Base-by-base conservation (phyloP, 2,888 invertebrate species). In the Drosophila paramelanica region DNA sequence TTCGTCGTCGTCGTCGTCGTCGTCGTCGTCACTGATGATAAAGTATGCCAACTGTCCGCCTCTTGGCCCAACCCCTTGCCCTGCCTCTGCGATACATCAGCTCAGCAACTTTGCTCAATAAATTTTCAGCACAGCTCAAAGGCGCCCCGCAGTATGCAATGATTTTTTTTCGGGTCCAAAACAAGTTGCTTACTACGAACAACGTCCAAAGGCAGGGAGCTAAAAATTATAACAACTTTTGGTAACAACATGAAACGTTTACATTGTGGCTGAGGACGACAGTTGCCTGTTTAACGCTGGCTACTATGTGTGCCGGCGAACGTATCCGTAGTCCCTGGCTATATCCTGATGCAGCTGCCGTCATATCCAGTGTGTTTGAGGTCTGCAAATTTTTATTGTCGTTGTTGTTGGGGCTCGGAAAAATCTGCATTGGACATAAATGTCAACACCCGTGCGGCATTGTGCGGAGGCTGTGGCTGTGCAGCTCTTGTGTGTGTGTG, bases 41-140 rank as follows among this genome's bases (percentile, higher is more conserved):
- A 90, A 88, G 82, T 88, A 85, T 88, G 89, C 86, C 89, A 88
- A 85, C 89, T 89, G 90, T 88, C 90, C 80, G 88, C 80, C 69
- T 76, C 64, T 47, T 52, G 46, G 73, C 74, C 75, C 72, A 55
- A n/a, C 53, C 60, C n/a, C 31, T n/a, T 45, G 52, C 58, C 56
- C 56, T 42, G 67, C 67, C 66, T 62, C 55, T 46, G 62, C 86
- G 71, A 89, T 84, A 81, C 84, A 84, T 83, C 87, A 83, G 88
- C 81, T 83, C 83, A 88, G 83, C 83, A 85, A 87, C 85, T 85
- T 89, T 89, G 85, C 81, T 84, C 89, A 85, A 85, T 85, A 85
- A 85, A 89, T 85, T 85, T 89, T 75, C 70, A 72, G 70, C 77
- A 71, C 64, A 75, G 80, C 86, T 83, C 87, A 61, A 74, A 83